These are phyloP conservation scores for Diachrysia chrysitis DNA, from an alignment of 2,888 invertebrate species.

Conservation along the genomic window DNA sequence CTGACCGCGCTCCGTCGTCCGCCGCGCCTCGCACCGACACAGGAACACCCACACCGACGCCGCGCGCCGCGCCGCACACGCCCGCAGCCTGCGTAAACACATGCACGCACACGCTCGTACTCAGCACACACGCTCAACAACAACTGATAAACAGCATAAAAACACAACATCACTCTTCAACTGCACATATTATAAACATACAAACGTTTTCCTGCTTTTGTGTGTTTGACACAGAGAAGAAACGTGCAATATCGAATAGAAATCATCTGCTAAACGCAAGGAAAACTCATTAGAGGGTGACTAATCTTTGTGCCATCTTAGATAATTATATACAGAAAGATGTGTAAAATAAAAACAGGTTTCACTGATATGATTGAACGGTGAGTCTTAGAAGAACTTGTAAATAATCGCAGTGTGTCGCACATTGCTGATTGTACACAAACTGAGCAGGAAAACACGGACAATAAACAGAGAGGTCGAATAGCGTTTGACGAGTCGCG, in stretches of 20 bases:
- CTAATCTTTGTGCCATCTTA: slow-evolving; percentile 38
- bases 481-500: slow-evolving; percentile 59
- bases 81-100: slow-evolving; percentile 63
- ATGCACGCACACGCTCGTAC: slow-evolving; percentile 46
- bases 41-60: slow-evolving; percentile 76
- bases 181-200: slow-evolving; percentile 77
- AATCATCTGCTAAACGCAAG: slow-evolving; percentile 35
- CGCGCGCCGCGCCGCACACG: slow-evolving; percentile 60
- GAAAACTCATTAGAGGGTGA: slow-evolving; percentile 54
- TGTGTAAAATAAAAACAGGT: slow-evolving; percentile 53
- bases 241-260: slow-evolving; percentile 39
- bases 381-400: slow-evolving; percentile 55
- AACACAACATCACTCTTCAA: slow-evolving; percentile 82
- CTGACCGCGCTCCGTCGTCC: slow-evolving; percentile 70
- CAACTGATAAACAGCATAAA: slow-evolving; percentile 86
- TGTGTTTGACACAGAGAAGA: slow-evolving; percentile 52
- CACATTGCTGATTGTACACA: slow-evolving; percentile 61
- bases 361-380: slow-evolving; percentile 56
- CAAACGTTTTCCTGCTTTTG: slow-evolving; percentile 65
- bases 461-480: slow-evolving; percentile 66
- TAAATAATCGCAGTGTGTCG: slow-evolving; percentile 52
- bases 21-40: slow-evolving; percentile 77
- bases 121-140: slow-evolving; percentile 67
- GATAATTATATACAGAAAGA: slow-evolving; percentile 33
- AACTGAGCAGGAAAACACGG: slow-evolving; percentile 63